These are phyloP conservation scores for Platichthys flesus DNA, from an alignment of 2,113 vertebrate species.

Conservation along the genomic window DNA sequence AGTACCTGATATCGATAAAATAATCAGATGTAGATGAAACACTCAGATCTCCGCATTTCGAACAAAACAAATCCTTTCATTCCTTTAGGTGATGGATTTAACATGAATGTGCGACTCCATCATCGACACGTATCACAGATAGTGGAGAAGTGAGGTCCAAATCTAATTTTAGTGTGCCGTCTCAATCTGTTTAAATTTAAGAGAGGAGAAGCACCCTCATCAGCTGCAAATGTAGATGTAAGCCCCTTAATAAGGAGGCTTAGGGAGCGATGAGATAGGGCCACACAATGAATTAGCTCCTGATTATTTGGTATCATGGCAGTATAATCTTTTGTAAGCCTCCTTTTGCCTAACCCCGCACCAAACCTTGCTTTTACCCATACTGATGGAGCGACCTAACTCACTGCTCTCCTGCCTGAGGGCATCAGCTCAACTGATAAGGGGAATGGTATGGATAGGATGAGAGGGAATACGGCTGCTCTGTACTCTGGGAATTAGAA, in stretches of 20 bases:
- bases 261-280: slow-evolving; percentile 70
- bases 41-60: slow-evolving; percentile 51
- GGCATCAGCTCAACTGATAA: slow-evolving; percentile 47
- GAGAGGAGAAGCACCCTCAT: slow-evolving; percentile 63
- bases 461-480: slow-evolving; percentile 21
- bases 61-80: slow-evolving; percentile 35
- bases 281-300: slow-evolving; percentile 77
- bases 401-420: slow-evolving; percentile 35
- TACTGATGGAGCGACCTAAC: slow-evolving; percentile 50
- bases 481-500: slow-evolving; percentile 28
- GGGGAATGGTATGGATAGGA: slow-evolving; percentile 24
- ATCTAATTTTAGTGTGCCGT: slow-evolving; percentile 59
- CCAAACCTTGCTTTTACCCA: slow-evolving; percentile 44
- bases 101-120: slow-evolving; percentile 43
- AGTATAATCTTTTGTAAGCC: slow-evolving; percentile 76
- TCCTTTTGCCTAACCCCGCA: slow-evolving; percentile 53
- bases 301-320: slow-evolving; percentile 78
- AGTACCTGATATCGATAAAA: slow-evolving; percentile 61
- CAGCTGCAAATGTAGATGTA: slow-evolving; percentile 77
- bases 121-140: slow-evolving; percentile 39
- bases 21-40: slow-evolving; percentile 70
- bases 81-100: slow-evolving; percentile 55
- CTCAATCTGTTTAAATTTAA: slow-evolving; percentile 59
- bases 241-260: slow-evolving; percentile 79
- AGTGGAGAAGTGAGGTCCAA: slow-evolving; percentile 35